Conservation (phyloP, 2,888 invertebrate species). For the Allygus modestus region DNA sequence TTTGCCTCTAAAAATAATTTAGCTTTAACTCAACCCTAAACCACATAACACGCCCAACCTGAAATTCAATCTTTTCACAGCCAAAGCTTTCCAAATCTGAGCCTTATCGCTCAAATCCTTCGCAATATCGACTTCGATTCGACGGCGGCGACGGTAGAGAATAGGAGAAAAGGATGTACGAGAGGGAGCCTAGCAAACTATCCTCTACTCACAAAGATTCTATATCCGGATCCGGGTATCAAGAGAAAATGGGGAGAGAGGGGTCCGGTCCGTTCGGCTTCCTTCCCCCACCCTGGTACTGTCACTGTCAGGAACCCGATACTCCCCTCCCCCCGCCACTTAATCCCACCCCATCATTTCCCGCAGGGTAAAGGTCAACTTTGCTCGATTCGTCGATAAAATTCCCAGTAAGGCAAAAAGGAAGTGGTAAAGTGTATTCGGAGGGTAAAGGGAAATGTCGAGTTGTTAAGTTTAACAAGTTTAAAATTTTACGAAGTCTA, state of each 20-base stretch:
- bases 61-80: no score
- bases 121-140: background rate
- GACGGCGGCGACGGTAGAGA: no score
- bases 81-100: no score
- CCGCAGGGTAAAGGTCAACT: conserved; percentile 6
- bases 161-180: background rate
- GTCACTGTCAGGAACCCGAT: background rate
- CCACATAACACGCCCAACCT: no score
- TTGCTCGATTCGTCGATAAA: background rate
- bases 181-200: background rate
- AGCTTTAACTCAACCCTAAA: no score
- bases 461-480: no score
- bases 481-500: no score
- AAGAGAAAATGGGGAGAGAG: background rate
- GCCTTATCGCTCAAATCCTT: background rate
- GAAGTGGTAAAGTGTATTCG: no score
- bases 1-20: no score
- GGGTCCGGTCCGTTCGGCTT: conserved; percentile 4
- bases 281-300: background rate
- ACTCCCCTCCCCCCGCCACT: background rate
- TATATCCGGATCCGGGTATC: background rate
- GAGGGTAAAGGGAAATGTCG: no score
- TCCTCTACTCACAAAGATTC: background rate
- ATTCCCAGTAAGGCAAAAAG: background rate
- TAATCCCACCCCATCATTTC: background rate